Evolutionary conservation across 2,113 vertebrate species (phyloP), one percentile per base, ranked within the genome.

Genomic region (Callospermophilus lateralis): DNA sequence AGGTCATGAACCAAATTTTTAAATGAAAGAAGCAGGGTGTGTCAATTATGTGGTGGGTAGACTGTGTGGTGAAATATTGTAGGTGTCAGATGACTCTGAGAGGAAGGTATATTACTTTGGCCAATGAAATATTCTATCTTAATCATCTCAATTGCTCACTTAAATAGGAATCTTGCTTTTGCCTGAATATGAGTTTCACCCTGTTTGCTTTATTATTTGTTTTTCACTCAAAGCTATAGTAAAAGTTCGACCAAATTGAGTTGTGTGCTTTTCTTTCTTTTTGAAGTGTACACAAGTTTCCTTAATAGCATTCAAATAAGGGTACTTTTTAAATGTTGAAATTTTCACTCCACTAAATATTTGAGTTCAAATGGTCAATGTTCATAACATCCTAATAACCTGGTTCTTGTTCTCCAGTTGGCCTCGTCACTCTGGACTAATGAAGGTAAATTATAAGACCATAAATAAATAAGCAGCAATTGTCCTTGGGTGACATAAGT

Each of bases 401-500:
- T 86, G 63, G 67, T 26, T 16, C 30, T 89, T 95, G 45, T 91
- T 96, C 63, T 58, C 3, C 16, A 76, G 11, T 78, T 93, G 79
- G 7, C 73, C 42, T 88, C 61, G 37, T 89, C 74, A 92, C 32
- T 92, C 93, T 55, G n/a, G 95, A 94, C 22, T 93, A 85, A 89
- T 88, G 63, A 96, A 94, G 22, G 37, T 91, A 95, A 96, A 97
- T 94, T 97, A 68, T 67, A 90, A 97, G 74, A 94, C 30, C 95
- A 97, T 76, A 72, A 84, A 94, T 93, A 34, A 97, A 51, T 97
- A 90, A 97, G 19, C 65, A 94, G 10, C 34, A 95, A 45, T 78
- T 96, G 30, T 34, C 84, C 53, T 42, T 84, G 51, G 81, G 24
- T 90, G 32, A 80, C 51, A 92, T 76, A 90, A 93, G 42, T 28